phyloP scores from a whole-genome alignment of 2,888 invertebrate genomes.

The Plebejus anna region DNA sequence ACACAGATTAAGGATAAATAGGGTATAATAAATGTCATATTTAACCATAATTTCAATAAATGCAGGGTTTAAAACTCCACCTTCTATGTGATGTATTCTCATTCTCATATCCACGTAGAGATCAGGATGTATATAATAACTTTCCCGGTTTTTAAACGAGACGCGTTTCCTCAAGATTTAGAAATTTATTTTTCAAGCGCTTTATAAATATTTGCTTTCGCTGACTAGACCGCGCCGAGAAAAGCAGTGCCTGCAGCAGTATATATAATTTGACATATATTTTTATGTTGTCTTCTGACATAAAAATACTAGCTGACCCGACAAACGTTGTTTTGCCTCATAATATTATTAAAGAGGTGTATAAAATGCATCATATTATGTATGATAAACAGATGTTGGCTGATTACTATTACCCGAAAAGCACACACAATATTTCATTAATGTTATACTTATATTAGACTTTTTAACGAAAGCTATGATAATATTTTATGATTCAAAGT shows the following conservation, averaged over 20 bases:
- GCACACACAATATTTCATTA: too few species aligned
- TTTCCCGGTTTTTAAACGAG: not conserved
- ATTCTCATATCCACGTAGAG: not conserved
- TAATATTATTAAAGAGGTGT: too few species aligned
- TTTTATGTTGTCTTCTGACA: too few species aligned
- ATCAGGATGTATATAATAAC: not conserved
- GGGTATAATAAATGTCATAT: too few species aligned
- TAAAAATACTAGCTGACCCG: too few species aligned
- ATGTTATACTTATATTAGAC: not conserved
- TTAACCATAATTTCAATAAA: not conserved
- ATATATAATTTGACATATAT: not conserved
- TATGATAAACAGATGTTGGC: not conserved
- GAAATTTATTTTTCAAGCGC: constrained; percentile 4
- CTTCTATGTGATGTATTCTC: not conserved
- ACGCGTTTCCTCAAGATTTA: not conserved
- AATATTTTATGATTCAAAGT: not conserved
- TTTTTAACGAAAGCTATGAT: too few species aligned
- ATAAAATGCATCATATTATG: too few species aligned
- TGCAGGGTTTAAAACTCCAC: not conserved
- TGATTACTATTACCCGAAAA: too few species aligned
- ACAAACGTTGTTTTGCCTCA: too few species aligned
- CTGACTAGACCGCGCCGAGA: not conserved
- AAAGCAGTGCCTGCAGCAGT: not conserved
- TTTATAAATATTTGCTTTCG: not conserved
- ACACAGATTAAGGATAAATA: too few species aligned